phyloP scores from a whole-genome alignment of 2,113 vertebrate genomes.

The Pipa parva region DNA sequence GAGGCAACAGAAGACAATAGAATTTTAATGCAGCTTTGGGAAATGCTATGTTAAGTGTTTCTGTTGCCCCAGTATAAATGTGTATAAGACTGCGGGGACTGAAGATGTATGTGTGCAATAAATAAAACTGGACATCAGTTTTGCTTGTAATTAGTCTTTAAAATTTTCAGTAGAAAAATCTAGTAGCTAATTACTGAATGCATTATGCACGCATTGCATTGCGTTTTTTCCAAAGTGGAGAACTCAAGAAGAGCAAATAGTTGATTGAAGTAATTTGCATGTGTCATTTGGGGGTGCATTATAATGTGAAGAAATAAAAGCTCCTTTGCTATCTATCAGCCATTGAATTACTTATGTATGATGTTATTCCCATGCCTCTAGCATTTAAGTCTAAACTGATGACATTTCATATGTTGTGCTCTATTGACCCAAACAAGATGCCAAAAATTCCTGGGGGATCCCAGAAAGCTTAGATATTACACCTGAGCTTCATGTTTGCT shows the following conservation, averaged over 20 bases:
- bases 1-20: neutral
- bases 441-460: slow-evolving; percentile 17
- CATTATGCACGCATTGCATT: too few species aligned
- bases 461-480: slow-evolving; percentile 17
- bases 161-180: too few species aligned
- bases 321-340: neutral
- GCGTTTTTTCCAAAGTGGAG: too few species aligned
- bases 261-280: too few species aligned
- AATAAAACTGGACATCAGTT: neutral
- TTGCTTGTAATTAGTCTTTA: neutral
- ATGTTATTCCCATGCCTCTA: slow-evolving; percentile 35
- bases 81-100: neutral
- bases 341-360: slow-evolving; percentile 25
- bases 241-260: too few species aligned
- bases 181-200: too few species aligned
- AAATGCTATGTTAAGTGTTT: neutral
- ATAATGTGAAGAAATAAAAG: neutral
- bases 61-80: neutral
- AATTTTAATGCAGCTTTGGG: neutral
- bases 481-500: slow-evolving; percentile 24
- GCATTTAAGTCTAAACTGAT: slow-evolving; percentile 32
- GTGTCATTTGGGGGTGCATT: too few species aligned
- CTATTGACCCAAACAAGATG: slow-evolving; percentile 35
- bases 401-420: slow-evolving; percentile 35
- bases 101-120: neutral